Conservation (phyloP, 1,140 invertebrate species). For the Drosophila ohnishii region DNA sequence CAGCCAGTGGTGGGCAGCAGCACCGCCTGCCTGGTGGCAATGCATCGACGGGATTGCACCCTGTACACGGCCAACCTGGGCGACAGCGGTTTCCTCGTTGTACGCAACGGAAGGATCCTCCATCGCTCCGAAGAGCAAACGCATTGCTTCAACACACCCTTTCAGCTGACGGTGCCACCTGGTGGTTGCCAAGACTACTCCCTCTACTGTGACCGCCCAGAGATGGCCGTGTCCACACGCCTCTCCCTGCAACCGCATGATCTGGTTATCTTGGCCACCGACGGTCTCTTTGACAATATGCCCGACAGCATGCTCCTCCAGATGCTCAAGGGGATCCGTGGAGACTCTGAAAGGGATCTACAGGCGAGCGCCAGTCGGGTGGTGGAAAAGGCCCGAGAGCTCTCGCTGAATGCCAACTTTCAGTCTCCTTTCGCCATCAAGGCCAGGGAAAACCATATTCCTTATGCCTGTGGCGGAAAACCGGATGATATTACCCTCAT, state of each 20-base stretch:
- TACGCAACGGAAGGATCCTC: constrained; percentile 40
- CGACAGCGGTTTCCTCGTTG: constrained; percentile 58
- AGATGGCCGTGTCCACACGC: constrained; percentile 22
- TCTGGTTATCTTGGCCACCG: constrained; percentile 57
- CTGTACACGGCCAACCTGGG: constrained; percentile 61
- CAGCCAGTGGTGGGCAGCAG: constrained; percentile 42
- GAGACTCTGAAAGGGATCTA: constrained; percentile 4
- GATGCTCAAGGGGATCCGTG: constrained; percentile 18
- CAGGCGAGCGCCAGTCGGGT: constrained; percentile 41
- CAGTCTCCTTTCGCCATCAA: constrained; percentile 50
- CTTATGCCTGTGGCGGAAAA: constrained; percentile 44
- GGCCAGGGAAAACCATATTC: constrained; percentile 30
- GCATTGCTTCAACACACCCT: constrained; percentile 60
- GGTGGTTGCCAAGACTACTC: background rate
- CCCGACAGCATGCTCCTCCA: constrained; percentile 44
- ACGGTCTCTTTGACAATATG: constrained; percentile 64
- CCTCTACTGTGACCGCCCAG: constrained; percentile 28
- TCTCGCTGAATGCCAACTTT: constrained; percentile 28
- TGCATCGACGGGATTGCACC: constrained; percentile 47
- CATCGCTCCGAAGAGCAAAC: constrained; percentile 48
- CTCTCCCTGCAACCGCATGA: constrained; percentile 37
- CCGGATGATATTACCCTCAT: constrained; percentile 67
- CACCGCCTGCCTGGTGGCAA: constrained; percentile 56
- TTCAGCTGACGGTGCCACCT: constrained; percentile 46
- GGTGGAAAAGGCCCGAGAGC: constrained; percentile 35